Evolutionary conservation across 2,888 invertebrate genomes (phyloP), one percentile per base, ranked within the genome.

Genomic region (Rutpela maculata): DNA sequence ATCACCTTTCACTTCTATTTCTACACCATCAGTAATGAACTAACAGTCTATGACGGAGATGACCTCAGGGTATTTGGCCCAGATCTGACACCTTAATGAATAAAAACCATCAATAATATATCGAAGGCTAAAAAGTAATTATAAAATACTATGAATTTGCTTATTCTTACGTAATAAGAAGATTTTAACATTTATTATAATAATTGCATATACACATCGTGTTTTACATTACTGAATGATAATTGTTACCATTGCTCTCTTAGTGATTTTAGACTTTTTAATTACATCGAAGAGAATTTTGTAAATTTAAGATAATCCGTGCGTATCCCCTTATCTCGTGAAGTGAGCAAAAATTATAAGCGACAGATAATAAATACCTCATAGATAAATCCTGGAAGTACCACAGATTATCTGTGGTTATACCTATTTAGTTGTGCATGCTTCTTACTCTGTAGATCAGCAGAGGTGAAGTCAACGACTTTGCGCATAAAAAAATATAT

Each of bases 391-490:
- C 1, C 0, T 12, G 43, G 43, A 43, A 43, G 43, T 43, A 50
- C 50, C n/a, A n/a, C 50, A 50, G 50, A 50, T 43, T 43, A 50
- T 50, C 1, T 50, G 50, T 17, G 50, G n/a, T 50, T 7, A 22
- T 50, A 19, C 12, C 17, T 35, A 19, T 18, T 69, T 57, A 55
- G 31, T 60, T 67, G 22, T 55, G 56, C 55, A 19, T 62, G 50
- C 43, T 62, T 60, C 31, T 63, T 11, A 6, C 57, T 56, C n/a
- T 18, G 60, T 12, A 26, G 73, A 74, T 82, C 76, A 80, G 59
- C 50, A 66, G 26, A 70, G 74, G 78, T 83, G 82, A 84, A 81
- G 87, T 87, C 87, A 86, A 84, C 85, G 87, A 86, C 87, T 83
- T 78, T 74, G 79, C 68, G 63, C 72, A 78, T 35, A 74, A 84